Base-by-base conservation (phyloP, 1,140 invertebrate species). In the Plutomurus gul region DNA sequence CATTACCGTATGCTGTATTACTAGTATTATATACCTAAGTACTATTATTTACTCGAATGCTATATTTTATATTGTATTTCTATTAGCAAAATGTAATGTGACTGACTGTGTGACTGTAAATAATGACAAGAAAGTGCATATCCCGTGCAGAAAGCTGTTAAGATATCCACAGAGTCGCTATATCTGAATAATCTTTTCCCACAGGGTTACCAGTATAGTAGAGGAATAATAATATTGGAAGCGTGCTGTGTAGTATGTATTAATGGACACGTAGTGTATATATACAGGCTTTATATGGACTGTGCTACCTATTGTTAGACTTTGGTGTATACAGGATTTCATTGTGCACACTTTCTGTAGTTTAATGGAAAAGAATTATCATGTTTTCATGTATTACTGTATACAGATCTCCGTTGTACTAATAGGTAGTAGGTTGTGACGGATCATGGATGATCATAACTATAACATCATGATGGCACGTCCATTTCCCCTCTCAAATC, bases 41-140 rank as follows among this genome's bases (percentile, higher is more conserved):
- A n/a, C n/a, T n/a, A n/a, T n/a, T n/a, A n/a, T n/a, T n/a, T n/a
- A n/a, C n/a, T n/a, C n/a, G n/a, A n/a, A n/a, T n/a, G n/a, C n/a
- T n/a, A n/a, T n/a, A n/a, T n/a, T n/a, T n/a, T n/a, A n/a, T n/a
- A n/a, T n/a, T n/a, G n/a, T n/a, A n/a, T n/a, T n/a, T n/a, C n/a
- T n/a, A n/a, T n/a, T n/a, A 47, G 43, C n/a, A n/a, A 7, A 65
- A 13, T 65, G 27, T 33, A 65, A 25, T 51, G 13, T 25, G 18
- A 22, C 11, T 51, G n/a, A n/a, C n/a, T n/a, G n/a, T n/a, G 25
- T 51, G 30, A 65, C 25, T 33, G 18, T 30, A 65, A 65, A 30
- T 33, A 65, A 65, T 65, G 56, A 65, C 56, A 65, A 65, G 56
- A 65, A 65, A 65, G 56, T 65, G 56, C 16, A 36, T 65, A 65